Evolutionary conservation across 2,888 invertebrate genomes (phyloP).

Genomic region (Nudaria mundana): DNA sequence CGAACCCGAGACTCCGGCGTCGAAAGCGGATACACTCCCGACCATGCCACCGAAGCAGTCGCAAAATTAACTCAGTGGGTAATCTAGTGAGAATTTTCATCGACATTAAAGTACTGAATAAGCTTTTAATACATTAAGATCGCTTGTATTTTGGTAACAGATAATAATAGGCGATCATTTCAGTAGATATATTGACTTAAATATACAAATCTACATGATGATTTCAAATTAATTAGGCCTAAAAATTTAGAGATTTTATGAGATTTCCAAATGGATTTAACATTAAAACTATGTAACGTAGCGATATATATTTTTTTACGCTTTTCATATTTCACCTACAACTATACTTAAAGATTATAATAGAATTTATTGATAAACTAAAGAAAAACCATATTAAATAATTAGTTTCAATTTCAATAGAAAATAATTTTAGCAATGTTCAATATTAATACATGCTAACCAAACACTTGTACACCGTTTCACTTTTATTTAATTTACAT

Average conservation of each 20-base stretch:
- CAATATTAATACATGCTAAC: no score
- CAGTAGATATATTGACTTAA: background rate
- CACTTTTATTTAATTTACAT: no score
- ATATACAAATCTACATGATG: conserved; percentile 6
- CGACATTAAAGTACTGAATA: conserved; percentile 4
- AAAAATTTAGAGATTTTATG: conserved; percentile 9
- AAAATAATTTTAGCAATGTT: no score
- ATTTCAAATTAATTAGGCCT: conserved; percentile 24
- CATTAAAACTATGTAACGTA: conserved; percentile 14
- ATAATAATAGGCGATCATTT: conserved; percentile 26
- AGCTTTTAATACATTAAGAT: background rate
- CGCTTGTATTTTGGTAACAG: conserved; percentile 29
- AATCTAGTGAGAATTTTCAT: no score
- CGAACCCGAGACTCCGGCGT: no score
- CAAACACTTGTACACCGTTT: no score
- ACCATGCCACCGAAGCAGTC: no score
- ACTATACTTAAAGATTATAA: conserved; percentile 22
- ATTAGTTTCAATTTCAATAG: no score
- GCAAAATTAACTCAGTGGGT: no score
- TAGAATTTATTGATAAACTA: conserved; percentile 16
- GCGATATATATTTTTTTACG: conserved; percentile 23
- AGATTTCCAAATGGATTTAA: conserved; percentile 14
- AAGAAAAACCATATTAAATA: conserved; percentile 16
- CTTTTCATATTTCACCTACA: no score
- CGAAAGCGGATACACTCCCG: no score